Evolutionary conservation across 2,888 invertebrate species (phyloP).

Genomic region (Nephrocerus scutellatus): DNA sequence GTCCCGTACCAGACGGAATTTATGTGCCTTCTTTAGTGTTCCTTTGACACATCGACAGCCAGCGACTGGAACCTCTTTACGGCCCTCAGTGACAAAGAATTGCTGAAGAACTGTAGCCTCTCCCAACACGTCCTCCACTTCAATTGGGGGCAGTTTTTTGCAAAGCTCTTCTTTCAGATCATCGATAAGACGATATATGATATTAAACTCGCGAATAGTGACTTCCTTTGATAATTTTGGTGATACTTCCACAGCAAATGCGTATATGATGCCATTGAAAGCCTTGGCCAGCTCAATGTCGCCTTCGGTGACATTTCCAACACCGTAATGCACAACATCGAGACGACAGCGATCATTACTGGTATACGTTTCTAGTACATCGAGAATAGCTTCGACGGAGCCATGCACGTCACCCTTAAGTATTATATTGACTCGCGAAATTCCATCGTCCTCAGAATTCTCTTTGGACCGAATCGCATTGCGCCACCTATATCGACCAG

Average conservation of each 20-base stretch:
- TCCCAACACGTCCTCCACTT: slow-evolving; percentile 71
- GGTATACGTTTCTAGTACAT: slow-evolving; percentile 81
- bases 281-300: slow-evolving; percentile 76
- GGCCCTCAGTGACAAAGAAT: slow-evolving; percentile 73
- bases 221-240: slow-evolving; percentile 48
- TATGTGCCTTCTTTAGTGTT: slow-evolving; percentile 57
- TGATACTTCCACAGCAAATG: slow-evolving; percentile 71
- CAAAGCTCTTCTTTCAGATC: slow-evolving; percentile 76
- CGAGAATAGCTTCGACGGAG: slow-evolving; percentile 89
- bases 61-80: slow-evolving; percentile 75
- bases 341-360: slow-evolving; percentile 65
- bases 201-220: slow-evolving; percentile 64
- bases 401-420: slow-evolving; percentile 91
- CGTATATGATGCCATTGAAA: slow-evolving; percentile 76
- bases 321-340: slow-evolving; percentile 81
- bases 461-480: slow-evolving; percentile 58
- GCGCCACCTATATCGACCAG: slow-evolving; percentile 55
- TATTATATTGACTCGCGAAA: slow-evolving; percentile 55
- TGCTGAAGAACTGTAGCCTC: slow-evolving; percentile 80
- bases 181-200: slow-evolving; percentile 90
- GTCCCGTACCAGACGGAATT: slow-evolving; percentile 62
- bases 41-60: slow-evolving; percentile 84
- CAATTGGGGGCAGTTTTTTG: slow-evolving; percentile 59
- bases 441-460: slow-evolving; percentile 49
- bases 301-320: slow-evolving; percentile 75